Evolutionary conservation across 2,888 invertebrate species (phyloP).

Genomic region (Philopedon plagiatum): DNA sequence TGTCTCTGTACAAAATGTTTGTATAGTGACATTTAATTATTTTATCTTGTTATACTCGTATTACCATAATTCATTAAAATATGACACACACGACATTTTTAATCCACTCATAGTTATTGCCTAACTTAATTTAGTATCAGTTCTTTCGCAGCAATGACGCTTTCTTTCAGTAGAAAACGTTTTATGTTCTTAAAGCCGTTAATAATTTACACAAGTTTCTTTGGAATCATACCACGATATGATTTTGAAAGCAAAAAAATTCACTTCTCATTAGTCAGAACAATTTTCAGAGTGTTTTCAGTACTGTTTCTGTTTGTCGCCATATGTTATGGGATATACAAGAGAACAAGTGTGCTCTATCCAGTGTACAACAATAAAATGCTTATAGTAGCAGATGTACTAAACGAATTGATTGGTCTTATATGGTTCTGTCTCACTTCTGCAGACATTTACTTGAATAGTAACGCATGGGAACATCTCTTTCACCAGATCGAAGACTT

Average conservation of each 20-base stretch:
- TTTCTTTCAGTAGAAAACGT: background rate
- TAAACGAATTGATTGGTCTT: background rate
- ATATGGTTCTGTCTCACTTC: background rate
- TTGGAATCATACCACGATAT: background rate
- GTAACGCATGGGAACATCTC: background rate
- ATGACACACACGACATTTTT: too few species aligned
- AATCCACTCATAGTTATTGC: too few species aligned
- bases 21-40: too few species aligned
- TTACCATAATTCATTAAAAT: too few species aligned
- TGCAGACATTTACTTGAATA: background rate
- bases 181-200: background rate
- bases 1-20: too few species aligned
- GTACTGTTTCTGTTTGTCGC: background rate
- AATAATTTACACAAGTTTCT: background rate
- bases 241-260: background rate
- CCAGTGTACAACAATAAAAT: slow-evolving; percentile 7
- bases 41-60: too few species aligned
- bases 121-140: too few species aligned
- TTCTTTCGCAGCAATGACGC: background rate
- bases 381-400: background rate
- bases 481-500: background rate
- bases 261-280: background rate
- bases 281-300: background rate
- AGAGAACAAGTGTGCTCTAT: background rate
- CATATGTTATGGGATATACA: background rate